phyloP scores from a whole-genome alignment of 2,797 vertebrate species.

The Phylloscopus collybita region DNA sequence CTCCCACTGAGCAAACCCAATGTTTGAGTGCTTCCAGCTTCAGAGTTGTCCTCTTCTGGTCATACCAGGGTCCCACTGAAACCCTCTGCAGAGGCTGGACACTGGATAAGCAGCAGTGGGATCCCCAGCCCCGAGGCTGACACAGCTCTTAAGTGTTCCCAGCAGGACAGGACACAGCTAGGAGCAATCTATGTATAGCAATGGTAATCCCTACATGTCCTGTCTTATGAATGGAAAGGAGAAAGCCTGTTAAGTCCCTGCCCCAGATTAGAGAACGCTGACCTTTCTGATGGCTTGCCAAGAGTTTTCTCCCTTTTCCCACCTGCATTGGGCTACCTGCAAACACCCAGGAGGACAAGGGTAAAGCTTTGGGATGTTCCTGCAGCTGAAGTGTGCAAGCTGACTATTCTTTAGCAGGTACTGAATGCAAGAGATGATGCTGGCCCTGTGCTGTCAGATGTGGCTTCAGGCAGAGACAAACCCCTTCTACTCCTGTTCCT shows the following conservation, averaged over 20 bases:
- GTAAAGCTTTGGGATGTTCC: background rate
- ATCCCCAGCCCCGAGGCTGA: fast-evolving
- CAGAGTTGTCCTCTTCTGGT: background rate
- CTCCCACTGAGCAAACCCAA: background rate
- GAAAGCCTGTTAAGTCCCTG: slow-evolving; percentile 30
- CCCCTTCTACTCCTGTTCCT: background rate
- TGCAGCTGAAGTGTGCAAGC: background rate
- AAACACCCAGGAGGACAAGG: background rate
- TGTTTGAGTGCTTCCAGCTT: background rate
- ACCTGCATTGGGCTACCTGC: background rate
- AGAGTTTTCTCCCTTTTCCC: background rate
- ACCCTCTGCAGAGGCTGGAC: background rate
- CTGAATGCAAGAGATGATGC: background rate
- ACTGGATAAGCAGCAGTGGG: background rate
- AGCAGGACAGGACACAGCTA: background rate
- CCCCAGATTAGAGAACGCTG: background rate
- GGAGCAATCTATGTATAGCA: slow-evolving; percentile 54
- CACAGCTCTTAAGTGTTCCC: background rate
- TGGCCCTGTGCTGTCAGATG: background rate
- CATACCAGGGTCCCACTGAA: background rate
- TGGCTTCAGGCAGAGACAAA: background rate
- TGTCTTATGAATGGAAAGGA: background rate
- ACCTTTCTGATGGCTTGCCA: background rate
- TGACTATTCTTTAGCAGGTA: background rate
- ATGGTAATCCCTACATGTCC: slow-evolving; percentile 17